Evolutionary conservation across 1,140 invertebrate genomes (phyloP).

Genomic region (Drosophila malerkotliana): DNA sequence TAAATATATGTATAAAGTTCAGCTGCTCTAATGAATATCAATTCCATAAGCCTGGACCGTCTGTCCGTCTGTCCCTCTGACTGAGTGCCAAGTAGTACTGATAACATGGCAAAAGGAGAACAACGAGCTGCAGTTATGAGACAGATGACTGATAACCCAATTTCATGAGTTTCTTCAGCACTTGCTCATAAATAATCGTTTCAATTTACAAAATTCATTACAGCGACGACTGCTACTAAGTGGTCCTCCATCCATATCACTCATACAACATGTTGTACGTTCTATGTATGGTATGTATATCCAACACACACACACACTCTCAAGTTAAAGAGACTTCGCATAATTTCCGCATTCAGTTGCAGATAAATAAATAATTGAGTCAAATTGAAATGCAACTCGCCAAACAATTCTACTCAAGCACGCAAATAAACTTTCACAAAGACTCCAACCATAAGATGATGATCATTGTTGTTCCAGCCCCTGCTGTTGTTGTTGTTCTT

Average conservation of each 20-base stretch:
- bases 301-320: constrained; percentile 1
- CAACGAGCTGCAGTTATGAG: constrained; percentile 46
- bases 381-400: constrained; percentile 81
- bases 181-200: constrained; percentile 69
- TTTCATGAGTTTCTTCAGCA: constrained; percentile 58
- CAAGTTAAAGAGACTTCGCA: constrained; percentile 45
- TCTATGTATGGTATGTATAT: constrained; percentile 17
- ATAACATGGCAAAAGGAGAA: constrained; percentile 66
- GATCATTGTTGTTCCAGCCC: constrained; percentile 28
- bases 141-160: constrained; percentile 78
- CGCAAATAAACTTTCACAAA: constrained; percentile 74
- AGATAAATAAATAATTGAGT: constrained; percentile 83
- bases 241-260: constrained; percentile 57
- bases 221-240: constrained; percentile 33
- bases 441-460: constrained; percentile 33
- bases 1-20: constrained; percentile 33
- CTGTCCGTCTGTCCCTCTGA: constrained; percentile 12
- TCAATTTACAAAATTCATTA: constrained; percentile 73
- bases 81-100: constrained; percentile 38
- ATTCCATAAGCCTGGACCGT: constrained; percentile 46
- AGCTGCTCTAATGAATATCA: constrained; percentile 71
- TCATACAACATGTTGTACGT: constrained; percentile 69
- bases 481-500: constrained; percentile 12
- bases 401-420: constrained; percentile 72
- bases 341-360: constrained; percentile 80